Base-by-base conservation (phyloP, 2,888 invertebrate species). In the Metopia argyrocephala region DNA sequence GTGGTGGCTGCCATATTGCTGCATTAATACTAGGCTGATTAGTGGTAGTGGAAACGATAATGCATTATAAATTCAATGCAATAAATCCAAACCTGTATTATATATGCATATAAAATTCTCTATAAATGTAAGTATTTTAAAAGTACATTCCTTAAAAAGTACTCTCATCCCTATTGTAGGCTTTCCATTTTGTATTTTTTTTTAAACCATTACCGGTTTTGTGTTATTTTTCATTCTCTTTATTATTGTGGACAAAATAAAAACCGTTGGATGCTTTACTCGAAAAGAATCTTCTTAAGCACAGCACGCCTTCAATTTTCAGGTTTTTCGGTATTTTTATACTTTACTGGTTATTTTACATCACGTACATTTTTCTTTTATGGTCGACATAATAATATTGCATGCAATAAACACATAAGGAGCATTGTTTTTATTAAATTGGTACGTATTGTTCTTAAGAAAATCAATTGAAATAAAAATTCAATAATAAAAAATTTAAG, bases 211-310 rank as follows among this genome's bases (percentile, higher is more conserved):
- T 68, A 76, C 71, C 62, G 71, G 79, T 76, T 79, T 71, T 68
- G 76, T 71, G 59, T 28, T 23, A 50, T 56, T 76, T 68, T 71
- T 31, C 38, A 20, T 68, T 73, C 73, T 73, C 23, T 68, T 57
- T n/a, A 46, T 28, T 45, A 15, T 15, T 66, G 66, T 80, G 45
- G 57, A 64, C 64, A 76, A 71, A 75, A 76, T 69, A 80, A 73
- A 79, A 80, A 76, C 75, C 76, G 71, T 73, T 76, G 80, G 68
- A 80, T 62, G 52, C 20, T 50, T 76, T 69, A 76, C 76, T 76
- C 71, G 68, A 52, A 27, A 54, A 31, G 52, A 64, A 38, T 38
- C 3, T 71, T 66, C 57, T 57, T 76, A 18, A 54, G 62, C 48
- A 68, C 64, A 76, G 68, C 71, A 73, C 73, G 69, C 73, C 76